These are phyloP conservation scores for Colinus virginianus DNA, from an alignment of 2,113 vertebrate species.

Conservation along the genomic window DNA sequence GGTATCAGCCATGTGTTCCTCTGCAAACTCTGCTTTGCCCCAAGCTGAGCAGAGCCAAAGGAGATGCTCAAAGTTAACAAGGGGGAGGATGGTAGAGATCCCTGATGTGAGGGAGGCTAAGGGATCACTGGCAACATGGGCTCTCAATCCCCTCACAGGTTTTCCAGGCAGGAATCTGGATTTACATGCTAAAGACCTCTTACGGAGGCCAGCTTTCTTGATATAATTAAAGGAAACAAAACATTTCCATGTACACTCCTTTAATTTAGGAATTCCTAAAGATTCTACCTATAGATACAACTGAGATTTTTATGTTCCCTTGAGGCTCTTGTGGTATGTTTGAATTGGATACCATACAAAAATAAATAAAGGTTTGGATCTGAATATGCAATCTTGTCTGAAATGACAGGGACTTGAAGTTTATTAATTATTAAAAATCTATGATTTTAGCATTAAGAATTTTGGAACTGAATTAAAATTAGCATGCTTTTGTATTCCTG, in stretches of 20 bases:
- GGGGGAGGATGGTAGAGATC: rapidly evolving
- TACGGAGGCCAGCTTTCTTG: not conserved
- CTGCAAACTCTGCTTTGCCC: not conserved
- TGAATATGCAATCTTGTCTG: not conserved
- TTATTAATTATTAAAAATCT: not conserved
- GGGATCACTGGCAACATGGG: not conserved
- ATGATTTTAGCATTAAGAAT: not conserved
- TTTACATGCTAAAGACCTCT: not conserved
- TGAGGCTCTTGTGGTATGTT: not conserved
- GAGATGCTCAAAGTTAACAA: rapidly evolving
- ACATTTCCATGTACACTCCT: not conserved
- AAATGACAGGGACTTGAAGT: not conserved
- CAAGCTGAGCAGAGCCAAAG: not conserved
- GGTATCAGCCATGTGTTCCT: not conserved
- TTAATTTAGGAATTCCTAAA: not conserved
- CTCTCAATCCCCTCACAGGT: not conserved
- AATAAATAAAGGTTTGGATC: not conserved
- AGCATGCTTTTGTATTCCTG: not conserved
- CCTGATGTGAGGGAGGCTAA: not conserved
- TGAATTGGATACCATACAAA: not conserved
- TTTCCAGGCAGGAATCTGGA: not conserved
- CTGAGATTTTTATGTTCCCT: not conserved
- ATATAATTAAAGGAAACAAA: not conserved
- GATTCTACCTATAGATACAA: not conserved
- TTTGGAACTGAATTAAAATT: not conserved